These are phyloP conservation scores for Botrylloides violaceus DNA, from an alignment of 23 tunicate genomes.

Conservation along the genomic window DNA sequence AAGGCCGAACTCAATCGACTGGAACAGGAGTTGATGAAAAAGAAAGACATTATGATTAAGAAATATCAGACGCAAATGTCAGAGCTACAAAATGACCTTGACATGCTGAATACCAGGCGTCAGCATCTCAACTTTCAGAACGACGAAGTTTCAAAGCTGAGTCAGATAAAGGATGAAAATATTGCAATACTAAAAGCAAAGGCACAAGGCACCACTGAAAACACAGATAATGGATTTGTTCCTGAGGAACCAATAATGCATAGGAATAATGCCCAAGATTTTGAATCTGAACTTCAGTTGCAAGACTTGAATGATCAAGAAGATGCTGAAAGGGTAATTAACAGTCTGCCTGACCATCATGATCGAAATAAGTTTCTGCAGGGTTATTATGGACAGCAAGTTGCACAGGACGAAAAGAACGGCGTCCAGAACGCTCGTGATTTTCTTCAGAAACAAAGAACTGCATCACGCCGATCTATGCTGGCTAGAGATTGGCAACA, in stretches of 20 bases:
- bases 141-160: conserved; percentile 22
- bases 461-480: conserved; percentile 31
- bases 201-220: background rate
- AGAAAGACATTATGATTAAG: conserved; percentile 15
- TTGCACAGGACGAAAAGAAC: conserved; percentile 54
- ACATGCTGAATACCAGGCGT: conserved; percentile 41
- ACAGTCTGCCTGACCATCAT: background rate
- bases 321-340: background rate
- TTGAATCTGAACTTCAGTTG: background rate
- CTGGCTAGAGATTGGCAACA: conserved; percentile 41
- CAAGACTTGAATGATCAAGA: background rate
- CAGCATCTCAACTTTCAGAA: conserved; percentile 30
- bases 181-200: background rate
- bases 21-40: conserved; percentile 34
- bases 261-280: conserved; percentile 9
- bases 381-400: conserved; percentile 19
- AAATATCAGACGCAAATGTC: conserved; percentile 38
- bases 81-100: conserved; percentile 50
- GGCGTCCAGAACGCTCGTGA: conserved; percentile 56
- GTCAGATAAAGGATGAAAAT: conserved; percentile 2
- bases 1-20: conserved; percentile 36
- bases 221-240: background rate
- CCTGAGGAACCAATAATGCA: background rate
- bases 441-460: conserved; percentile 58
- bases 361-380: background rate